Conservation (phyloP, 2,888 invertebrate genomes). For the Napeogenes inachia region DNA sequence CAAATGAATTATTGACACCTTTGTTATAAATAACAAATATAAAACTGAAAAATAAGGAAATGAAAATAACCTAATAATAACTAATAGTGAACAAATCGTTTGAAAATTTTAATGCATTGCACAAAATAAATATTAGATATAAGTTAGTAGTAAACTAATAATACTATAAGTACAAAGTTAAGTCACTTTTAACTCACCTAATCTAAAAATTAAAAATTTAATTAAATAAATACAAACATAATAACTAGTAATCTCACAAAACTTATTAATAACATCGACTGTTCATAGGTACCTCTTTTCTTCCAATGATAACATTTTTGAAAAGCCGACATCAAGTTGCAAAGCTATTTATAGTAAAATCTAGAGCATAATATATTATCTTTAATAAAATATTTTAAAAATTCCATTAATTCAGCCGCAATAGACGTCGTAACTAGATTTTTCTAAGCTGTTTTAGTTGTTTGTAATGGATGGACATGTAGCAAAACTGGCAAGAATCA, state of each 20-base stretch:
- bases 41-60: slow-evolving; percentile 45
- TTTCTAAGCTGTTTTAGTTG: slow-evolving; percentile 57
- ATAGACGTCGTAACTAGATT: slow-evolving; percentile 58
- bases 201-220: slow-evolving; percentile 35
- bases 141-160: slow-evolving; percentile 32
- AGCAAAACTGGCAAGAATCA: slow-evolving; percentile 70
- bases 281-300: slow-evolving; percentile 72
- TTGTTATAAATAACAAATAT: slow-evolving; percentile 54
- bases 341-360: slow-evolving; percentile 67
- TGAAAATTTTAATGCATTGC: slow-evolving; percentile 56
- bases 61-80: slow-evolving; percentile 52
- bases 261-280: slow-evolving; percentile 65
- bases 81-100: slow-evolving; percentile 52
- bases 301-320: slow-evolving; percentile 74
- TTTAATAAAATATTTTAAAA: slow-evolving; percentile 64
- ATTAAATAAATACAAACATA: slow-evolving; percentile 39
- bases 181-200: slow-evolving; percentile 26
- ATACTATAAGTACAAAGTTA: slow-evolving; percentile 28
- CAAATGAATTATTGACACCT: slow-evolving; percentile 44
- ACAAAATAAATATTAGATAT: slow-evolving; percentile 55
- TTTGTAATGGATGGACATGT: slow-evolving; percentile 71
- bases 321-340: slow-evolving; percentile 75
- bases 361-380: slow-evolving; percentile 61
- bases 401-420: slow-evolving; percentile 58
- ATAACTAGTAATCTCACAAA: slow-evolving; percentile 47